Conservation (phyloP, 2,113 vertebrate genomes). For the Pangasianodon gigas region DNA sequence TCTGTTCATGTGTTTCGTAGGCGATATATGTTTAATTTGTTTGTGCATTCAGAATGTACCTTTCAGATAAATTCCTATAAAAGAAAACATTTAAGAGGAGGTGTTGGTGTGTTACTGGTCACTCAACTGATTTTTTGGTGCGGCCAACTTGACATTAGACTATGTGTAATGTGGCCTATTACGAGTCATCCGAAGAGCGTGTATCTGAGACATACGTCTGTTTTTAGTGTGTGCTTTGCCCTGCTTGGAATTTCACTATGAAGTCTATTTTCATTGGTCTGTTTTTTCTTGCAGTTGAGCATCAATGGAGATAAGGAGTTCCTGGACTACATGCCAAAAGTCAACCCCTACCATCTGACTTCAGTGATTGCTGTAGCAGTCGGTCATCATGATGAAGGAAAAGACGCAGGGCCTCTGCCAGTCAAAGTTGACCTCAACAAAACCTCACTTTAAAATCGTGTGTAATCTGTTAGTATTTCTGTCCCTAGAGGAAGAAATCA, state of each 20-base stretch:
- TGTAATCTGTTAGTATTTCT: slow-evolving; percentile 34
- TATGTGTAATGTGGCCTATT: neutral
- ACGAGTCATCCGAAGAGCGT: neutral
- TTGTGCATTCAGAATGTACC: neutral
- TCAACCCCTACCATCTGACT: slow-evolving; percentile 74
- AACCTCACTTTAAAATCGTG: slow-evolving; percentile 75
- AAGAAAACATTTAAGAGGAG: neutral
- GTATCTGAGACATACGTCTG: neutral
- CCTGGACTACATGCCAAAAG: slow-evolving; percentile 78
- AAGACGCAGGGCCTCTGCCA: slow-evolving; percentile 82
- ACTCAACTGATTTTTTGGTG: neutral
- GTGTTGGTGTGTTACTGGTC: neutral
- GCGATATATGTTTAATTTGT: neutral
- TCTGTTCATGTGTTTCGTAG: neutral
- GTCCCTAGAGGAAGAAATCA: slow-evolving; percentile 51
- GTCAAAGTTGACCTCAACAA: slow-evolving; percentile 89
- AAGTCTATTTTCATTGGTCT: neutral
- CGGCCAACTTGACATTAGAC: neutral
- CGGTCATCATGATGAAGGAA: slow-evolving; percentile 69
- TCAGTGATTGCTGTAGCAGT: slow-evolving; percentile 78
- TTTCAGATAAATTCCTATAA: neutral
- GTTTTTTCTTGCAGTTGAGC: slow-evolving; percentile 74
- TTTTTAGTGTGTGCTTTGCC: neutral
- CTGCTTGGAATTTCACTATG: neutral
- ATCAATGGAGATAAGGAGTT: slow-evolving; percentile 91